Evolutionary conservation across 2,797 vertebrate species (phyloP).

Genomic region (Channallabes apus): DNA sequence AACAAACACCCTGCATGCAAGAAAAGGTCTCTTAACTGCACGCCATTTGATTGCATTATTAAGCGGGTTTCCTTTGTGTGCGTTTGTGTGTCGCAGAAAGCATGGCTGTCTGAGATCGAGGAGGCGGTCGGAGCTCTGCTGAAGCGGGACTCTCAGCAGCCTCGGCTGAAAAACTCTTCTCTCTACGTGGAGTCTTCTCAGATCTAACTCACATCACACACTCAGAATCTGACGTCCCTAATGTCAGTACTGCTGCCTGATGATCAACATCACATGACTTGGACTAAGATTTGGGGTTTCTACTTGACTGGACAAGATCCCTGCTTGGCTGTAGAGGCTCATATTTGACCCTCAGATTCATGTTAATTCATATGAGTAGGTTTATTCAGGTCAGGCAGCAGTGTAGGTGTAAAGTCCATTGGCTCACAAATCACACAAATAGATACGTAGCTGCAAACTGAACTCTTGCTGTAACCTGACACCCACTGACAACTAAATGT

Average conservation of each 20-base stretch:
- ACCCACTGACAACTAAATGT: background rate
- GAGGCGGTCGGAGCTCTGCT: slow-evolving; percentile 72
- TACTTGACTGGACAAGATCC: background rate
- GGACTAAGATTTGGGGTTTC: slow-evolving; percentile 18
- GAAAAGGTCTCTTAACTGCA: slow-evolving; percentile 14
- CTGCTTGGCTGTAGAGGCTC: background rate
- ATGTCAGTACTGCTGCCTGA: background rate
- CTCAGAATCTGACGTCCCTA: background rate
- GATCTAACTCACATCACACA: slow-evolving; percentile 69
- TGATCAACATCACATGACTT: slow-evolving; percentile 11
- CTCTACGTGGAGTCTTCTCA: slow-evolving; percentile 81
- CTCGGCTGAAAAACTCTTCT: slow-evolving; percentile 63
- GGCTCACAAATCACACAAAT: background rate
- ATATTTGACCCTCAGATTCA: background rate
- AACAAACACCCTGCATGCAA: slow-evolving; percentile 1
- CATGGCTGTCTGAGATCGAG: slow-evolving; percentile 85
- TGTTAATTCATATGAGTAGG: slow-evolving; percentile 2
- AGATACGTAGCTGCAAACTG: background rate
- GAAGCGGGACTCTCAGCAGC: slow-evolving; percentile 73
- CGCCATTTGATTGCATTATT: slow-evolving; percentile 7
- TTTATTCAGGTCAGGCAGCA: slow-evolving; percentile 6
- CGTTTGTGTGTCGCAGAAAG: slow-evolving; percentile 74
- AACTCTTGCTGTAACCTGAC: slow-evolving; percentile 14
- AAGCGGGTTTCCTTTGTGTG: background rate
- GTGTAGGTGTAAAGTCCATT: background rate